Evolutionary conservation across 2,113 vertebrate genomes (phyloP), one percentile per base, ranked within the genome.

Genomic region (Oenanthe oenanthe): DNA sequence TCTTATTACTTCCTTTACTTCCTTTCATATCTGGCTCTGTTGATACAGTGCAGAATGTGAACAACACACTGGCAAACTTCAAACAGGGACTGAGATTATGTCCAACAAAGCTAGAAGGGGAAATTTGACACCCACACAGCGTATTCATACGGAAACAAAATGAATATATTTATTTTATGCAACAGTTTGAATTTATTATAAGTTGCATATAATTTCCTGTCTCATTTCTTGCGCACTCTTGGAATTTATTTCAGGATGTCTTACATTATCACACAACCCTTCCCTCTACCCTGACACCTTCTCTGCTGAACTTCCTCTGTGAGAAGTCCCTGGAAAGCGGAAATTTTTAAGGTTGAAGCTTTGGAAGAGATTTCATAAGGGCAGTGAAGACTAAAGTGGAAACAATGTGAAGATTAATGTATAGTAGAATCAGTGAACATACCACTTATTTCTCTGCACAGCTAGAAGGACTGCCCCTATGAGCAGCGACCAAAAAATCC

Each of bases 151-250:
- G 90, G 89, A 89, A 97, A 93, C 75, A 93, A 97, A 98, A 94
- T 68, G 16, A 94, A n/a, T 95, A 51, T 94, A 96, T 96, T 96
- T 97, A 97, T 96, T 97, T 98, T 97, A 98, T 95, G 78, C 85
- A 75, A 96, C 73, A 96, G 85, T 98, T 97, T 97, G 92, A 97
- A 97, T 97, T 98, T 98, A 97, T 96, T 96, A 67, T 93, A 93
- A 92, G 63, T 98, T 98, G 94, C 91, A 94, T 88, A 96, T 95
- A 97, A 97, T 96, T 97, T 98, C 97, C 96, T 95, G 95, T 93
- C 95, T 96, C 91, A 81, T 97, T 98, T 96, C 67, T 96, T 96
- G 54, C 88, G 85, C 61, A 71, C 34, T 95, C 54, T 82, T 89
- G 88, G 95, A 97, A 95, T 96, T 97, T 95, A 95, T 90, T 87